Evolutionary conservation across 2,113 vertebrate species (phyloP).

Genomic region (Daubentonia madagascariensis): DNA sequence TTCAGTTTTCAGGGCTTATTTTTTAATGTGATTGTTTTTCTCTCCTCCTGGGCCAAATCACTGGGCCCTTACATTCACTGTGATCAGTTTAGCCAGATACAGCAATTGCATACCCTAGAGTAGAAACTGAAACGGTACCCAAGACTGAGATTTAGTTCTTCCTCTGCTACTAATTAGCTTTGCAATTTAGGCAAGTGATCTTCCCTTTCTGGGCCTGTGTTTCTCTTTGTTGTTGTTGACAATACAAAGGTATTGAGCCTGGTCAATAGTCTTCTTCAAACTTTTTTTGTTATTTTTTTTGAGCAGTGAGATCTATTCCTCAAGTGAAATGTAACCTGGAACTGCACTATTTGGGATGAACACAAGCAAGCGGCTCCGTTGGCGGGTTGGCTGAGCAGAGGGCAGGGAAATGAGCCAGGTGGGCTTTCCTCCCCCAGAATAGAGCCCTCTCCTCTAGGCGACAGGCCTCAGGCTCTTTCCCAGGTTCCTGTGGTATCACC

Average conservation of each 20-base stretch:
- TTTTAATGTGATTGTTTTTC: not conserved
- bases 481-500: not conserved
- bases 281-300: not conserved
- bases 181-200: not conserved
- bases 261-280: not conserved
- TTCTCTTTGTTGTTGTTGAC: not conserved
- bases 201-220: not conserved
- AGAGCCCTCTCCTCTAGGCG: fast-evolving
- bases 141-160: too few relatives aligned
- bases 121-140: not conserved
- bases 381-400: not conserved
- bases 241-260: not conserved
- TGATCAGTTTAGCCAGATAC: not conserved
- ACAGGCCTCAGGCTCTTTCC: not conserved
- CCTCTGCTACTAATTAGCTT: not conserved
- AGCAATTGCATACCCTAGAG: fast-evolving
- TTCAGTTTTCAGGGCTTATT: not conserved
- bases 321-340: not conserved
- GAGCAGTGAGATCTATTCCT: not conserved
- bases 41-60: not conserved
- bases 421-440: not conserved
- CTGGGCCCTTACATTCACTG: not conserved
- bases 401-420: not conserved
- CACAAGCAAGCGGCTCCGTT: not conserved
- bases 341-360: fast-evolving